phyloP scores from a whole-genome alignment of 53 echinoderm and acorn worm species.

The Apostichopus leukothele region DNA sequence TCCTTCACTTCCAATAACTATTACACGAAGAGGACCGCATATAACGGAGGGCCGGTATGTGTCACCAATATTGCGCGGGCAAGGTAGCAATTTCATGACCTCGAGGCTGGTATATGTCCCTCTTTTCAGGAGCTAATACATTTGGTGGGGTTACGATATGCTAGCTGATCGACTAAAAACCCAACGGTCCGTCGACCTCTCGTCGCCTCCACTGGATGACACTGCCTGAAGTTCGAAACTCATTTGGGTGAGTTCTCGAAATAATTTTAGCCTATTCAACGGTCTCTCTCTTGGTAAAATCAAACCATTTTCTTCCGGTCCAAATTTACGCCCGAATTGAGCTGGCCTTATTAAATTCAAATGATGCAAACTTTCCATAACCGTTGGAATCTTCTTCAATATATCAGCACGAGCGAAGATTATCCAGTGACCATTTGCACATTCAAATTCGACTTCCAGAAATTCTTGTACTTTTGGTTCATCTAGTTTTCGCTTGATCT shows the following conservation, averaged over 20 bases:
- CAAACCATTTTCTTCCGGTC: constrained; percentile 85
- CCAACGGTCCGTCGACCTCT: constrained; percentile 92
- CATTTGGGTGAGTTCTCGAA: constrained; percentile 73
- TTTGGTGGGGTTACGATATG: background rate
- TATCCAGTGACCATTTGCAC: constrained; percentile 91
- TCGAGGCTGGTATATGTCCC: too few species aligned
- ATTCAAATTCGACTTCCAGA: constrained; percentile 89
- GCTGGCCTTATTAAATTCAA: constrained; percentile 54
- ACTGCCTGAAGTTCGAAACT: constrained; percentile 74
- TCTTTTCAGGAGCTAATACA: too few species aligned
- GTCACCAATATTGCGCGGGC: too few species aligned
- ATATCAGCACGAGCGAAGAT: constrained; percentile 73
- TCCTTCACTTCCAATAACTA: too few species aligned
- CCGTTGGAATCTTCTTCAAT: constrained; percentile 73
- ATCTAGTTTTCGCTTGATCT: constrained; percentile 32
- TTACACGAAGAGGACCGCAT: too few species aligned
- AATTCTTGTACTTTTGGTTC: constrained; percentile 70
- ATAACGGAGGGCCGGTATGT: too few species aligned
- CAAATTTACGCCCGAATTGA: constrained; percentile 58
- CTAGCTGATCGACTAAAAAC: constrained; percentile 74
- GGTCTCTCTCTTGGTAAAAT: constrained; percentile 81
- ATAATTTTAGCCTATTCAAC: constrained; percentile 74
- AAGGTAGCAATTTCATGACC: too few species aligned
- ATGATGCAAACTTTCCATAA: constrained; percentile 73
- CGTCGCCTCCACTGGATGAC: constrained; percentile 92